phyloP scores from a whole-genome alignment of 2,797 vertebrate genomes.

The Alca torda region DNA sequence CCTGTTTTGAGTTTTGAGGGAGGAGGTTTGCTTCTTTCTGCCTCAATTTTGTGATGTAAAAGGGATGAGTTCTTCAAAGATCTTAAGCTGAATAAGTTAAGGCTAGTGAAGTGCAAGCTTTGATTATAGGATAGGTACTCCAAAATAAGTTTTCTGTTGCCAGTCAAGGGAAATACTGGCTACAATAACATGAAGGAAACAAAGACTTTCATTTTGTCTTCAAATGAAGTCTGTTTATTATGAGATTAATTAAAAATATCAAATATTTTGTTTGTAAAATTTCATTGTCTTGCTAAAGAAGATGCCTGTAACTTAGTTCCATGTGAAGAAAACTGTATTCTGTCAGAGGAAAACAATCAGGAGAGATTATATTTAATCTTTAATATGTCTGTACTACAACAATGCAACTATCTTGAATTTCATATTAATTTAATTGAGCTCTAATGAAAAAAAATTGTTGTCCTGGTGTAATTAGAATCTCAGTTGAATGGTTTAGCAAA shows the following conservation, averaged over 20 bases:
- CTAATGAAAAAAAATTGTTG: slow-evolving; percentile 71
- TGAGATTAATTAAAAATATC: slow-evolving; percentile 1
- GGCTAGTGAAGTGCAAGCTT: neutral
- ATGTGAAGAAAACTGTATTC: slow-evolving; percentile 63
- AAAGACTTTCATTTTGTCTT: slow-evolving; percentile 32
- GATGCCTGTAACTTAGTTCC: slow-evolving; percentile 27
- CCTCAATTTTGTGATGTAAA: neutral
- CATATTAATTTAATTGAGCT: slow-evolving; percentile 69
- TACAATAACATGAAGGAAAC: slow-evolving; percentile 12
- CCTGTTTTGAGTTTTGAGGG: neutral
- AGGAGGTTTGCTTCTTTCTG: neutral
- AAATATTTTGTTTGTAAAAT: slow-evolving; percentile 7
- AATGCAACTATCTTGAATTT: slow-evolving; percentile 65
- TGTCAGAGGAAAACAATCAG: slow-evolving; percentile 48
- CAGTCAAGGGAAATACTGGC: neutral
- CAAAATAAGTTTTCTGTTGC: neutral
- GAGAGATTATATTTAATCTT: slow-evolving; percentile 68
- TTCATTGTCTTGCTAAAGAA: slow-evolving; percentile 47
- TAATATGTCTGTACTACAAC: slow-evolving; percentile 48
- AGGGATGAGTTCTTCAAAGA: neutral
- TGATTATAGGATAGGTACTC: neutral
- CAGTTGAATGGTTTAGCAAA: slow-evolving; percentile 56
- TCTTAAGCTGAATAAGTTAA: neutral
- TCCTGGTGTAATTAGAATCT: slow-evolving; percentile 63
- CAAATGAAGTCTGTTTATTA: slow-evolving; percentile 42